phyloP scores from a whole-genome alignment of 2,888 invertebrate species.

The Hirtodrosophila histrioides region DNA sequence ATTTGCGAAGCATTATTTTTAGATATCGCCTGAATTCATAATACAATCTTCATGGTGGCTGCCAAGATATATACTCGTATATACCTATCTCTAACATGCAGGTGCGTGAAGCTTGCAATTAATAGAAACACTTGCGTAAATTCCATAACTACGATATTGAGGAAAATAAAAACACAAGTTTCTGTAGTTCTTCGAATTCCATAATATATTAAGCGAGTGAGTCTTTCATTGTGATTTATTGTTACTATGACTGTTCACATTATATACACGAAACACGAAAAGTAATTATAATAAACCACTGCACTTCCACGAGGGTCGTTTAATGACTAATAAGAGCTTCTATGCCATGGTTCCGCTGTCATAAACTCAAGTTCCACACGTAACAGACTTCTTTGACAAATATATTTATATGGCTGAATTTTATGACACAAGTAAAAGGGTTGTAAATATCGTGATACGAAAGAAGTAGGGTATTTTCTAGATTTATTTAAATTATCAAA shows the following conservation, averaged over 20 bases:
- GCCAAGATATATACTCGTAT: conserved; percentile 12
- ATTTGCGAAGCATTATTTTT: conserved; percentile 42
- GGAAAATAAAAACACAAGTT: conserved; percentile 5
- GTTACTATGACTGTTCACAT: conserved; percentile 24
- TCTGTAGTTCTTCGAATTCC: conserved; percentile 2
- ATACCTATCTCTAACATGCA: conserved; percentile 13
- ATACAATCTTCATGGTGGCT: conserved; percentile 41
- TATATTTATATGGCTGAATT: too few species aligned
- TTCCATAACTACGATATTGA: conserved; percentile 3
- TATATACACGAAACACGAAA: neutral
- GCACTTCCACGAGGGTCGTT: too few species aligned
- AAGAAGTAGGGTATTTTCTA: too few species aligned
- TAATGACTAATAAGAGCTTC: conserved; percentile 3
- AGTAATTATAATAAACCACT: conserved; percentile 2
- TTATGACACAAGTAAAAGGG: too few species aligned
- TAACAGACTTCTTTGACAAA: too few species aligned
- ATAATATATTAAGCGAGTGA: conserved; percentile 6
- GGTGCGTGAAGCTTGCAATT: conserved; percentile 36
- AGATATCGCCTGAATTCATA: conserved; percentile 24
- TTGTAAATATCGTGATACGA: too few species aligned
- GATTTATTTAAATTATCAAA: too few species aligned
- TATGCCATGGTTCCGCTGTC: neutral
- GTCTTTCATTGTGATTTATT: conserved; percentile 23
- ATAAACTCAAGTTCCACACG: too few species aligned
- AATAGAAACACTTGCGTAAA: conserved; percentile 14